Base-by-base conservation (phyloP, 2,113 vertebrate species). In the Eulemur rufifrons region DNA sequence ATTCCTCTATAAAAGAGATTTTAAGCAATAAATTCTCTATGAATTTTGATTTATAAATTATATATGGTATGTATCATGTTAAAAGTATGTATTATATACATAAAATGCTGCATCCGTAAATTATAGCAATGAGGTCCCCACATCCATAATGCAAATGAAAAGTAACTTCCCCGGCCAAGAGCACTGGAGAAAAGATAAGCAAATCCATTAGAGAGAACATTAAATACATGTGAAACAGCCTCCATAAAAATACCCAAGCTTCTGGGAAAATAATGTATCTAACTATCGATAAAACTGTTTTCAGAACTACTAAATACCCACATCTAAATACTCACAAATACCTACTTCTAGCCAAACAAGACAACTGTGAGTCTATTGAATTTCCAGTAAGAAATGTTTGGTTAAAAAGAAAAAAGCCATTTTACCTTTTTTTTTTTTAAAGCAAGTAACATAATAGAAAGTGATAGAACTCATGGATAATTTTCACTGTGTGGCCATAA, bases 371-470 rank as follows among this genome's bases (percentile, higher is more conserved):
- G 13, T n/a, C 56, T 86, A 86, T 14, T 91, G 45, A 93, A 91
- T 82, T 95, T 96, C 89, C 86, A 96, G 63, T 82, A 96, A 97
- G 64, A 93, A 71, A 82, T 81, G 47, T 81, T 91, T 94, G 50
- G 50, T 59, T 96, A 68, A 61, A 86, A 80, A 77, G 12, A 69
- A 94, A 94, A 73, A 92, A 25, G 10, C 17, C 78, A 56, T 94
- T 83, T 95, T 50, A 69, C 86, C 32, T 56, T 74, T 21, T 42
- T 42, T 74, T 92, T 95, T 37, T 77, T 12, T 85, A 52, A 80
- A 37, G 73, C 14, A 81, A 95, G 27, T n/a, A 78, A 85, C 23
- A 69, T 21, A 88, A 87, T 6, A 81, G 9, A 93, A 94, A 93
- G 74, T 21, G 73, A 88, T 37, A 64, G 52, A 95, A 39, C 25